These are phyloP conservation scores for Drosophila rufa DNA, from an alignment of 1,140 invertebrate genomes.

Conservation along the genomic window DNA sequence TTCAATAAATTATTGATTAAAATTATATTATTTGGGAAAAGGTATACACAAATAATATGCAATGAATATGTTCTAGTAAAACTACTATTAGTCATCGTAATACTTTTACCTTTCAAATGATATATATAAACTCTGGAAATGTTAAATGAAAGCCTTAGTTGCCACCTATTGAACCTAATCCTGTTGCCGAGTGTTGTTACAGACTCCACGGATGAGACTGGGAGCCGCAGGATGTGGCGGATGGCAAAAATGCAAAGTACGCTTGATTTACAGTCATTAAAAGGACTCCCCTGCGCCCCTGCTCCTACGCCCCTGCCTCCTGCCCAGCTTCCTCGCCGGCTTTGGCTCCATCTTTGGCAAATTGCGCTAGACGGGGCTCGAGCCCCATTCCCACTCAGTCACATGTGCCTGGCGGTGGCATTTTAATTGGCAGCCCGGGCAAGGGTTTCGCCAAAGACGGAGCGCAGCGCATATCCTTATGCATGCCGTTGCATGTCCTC, in stretches of 20 bases:
- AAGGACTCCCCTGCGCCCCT: conserved; percentile 23
- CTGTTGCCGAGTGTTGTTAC: conserved; percentile 54
- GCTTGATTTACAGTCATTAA: conserved; percentile 82
- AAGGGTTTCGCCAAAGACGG: conserved; percentile 63
- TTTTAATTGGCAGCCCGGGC: conserved; percentile 77
- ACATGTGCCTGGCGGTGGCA: conserved; percentile 77
- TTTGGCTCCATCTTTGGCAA: conserved; percentile 32
- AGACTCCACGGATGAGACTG: conserved; percentile 12
- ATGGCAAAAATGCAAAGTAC: conserved; percentile 79
- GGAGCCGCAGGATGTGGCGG: conserved; percentile 37
- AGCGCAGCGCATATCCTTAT: conserved; percentile 70
- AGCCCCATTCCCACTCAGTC: conserved; percentile 13
- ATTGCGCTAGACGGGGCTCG: conserved; percentile 40
- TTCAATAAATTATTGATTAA: not conserved
- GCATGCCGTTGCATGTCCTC: conserved; percentile 67
- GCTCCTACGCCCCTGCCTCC: no score
- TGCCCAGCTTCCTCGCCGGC: conserved; percentile 1
- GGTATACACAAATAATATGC: no score
- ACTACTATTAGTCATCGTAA: no score
- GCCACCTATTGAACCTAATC: not conserved
- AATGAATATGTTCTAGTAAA: no score
- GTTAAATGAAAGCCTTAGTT: no score
- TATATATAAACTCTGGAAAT: no score
- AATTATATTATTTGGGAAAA: no score
- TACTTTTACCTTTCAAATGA: no score